Evolutionary conservation across 2,113 vertebrate genomes (phyloP).

Genomic region (Chionodraco myersi): DNA sequence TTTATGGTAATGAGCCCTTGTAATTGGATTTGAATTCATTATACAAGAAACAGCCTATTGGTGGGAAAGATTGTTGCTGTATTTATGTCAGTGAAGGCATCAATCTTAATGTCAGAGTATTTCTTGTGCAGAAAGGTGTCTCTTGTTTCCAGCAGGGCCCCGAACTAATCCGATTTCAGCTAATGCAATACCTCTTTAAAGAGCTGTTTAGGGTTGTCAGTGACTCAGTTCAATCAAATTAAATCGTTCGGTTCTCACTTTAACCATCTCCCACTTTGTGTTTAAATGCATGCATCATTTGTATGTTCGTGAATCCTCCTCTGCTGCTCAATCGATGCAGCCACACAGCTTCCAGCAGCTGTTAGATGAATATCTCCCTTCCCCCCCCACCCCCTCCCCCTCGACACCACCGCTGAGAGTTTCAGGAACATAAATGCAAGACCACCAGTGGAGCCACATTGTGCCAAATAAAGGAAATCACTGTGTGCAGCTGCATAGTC

Average conservation of each 20-base stretch:
- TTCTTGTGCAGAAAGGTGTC: slow-evolving; percentile 26
- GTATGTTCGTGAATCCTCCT: slow-evolving; percentile 44
- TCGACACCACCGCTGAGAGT: slow-evolving; percentile 12
- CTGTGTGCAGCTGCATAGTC: slow-evolving; percentile 30
- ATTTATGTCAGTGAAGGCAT: slow-evolving; percentile 36
- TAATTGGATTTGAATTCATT: slow-evolving; percentile 74
- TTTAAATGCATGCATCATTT: slow-evolving; percentile 48
- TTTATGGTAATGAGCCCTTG: slow-evolving; percentile 66
- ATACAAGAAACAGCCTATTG: slow-evolving; percentile 38
- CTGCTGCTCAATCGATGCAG: slow-evolving; percentile 48
- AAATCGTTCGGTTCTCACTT: slow-evolving; percentile 50
- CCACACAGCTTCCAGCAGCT: slow-evolving; percentile 41
- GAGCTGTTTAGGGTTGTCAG: slow-evolving; percentile 41
- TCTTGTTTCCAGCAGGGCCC: slow-evolving; percentile 30
- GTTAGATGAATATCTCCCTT: slow-evolving; percentile 42
- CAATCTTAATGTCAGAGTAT: slow-evolving; percentile 24
- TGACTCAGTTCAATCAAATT: slow-evolving; percentile 56
- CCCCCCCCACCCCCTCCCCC: background rate
- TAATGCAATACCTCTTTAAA: slow-evolving; percentile 38
- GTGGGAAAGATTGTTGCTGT: slow-evolving; percentile 7
- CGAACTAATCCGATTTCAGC: slow-evolving; percentile 37
- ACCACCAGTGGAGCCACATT: slow-evolving; percentile 28
- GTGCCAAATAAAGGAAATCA: slow-evolving; percentile 44
- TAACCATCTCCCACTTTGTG: slow-evolving; percentile 39
- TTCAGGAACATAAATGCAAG: slow-evolving; percentile 36